These are phyloP conservation scores for Apotomis betuletana DNA, from an alignment of 2,888 invertebrate genomes.

Conservation along the genomic window DNA sequence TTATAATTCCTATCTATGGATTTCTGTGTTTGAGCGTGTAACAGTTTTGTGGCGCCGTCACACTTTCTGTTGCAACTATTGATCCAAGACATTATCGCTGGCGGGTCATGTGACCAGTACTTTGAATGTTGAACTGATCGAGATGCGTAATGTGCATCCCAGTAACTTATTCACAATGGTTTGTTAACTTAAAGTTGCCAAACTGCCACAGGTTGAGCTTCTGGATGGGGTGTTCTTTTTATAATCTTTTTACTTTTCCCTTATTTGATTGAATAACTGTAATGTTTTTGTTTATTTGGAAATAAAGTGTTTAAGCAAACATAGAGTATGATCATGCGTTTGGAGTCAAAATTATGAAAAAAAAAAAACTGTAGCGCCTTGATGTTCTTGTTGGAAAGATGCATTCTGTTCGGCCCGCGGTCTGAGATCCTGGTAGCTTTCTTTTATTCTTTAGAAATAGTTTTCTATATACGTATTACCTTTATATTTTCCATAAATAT, in stretches of 20 bases:
- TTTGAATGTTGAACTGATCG: background rate
- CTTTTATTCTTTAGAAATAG: too few relatives aligned
- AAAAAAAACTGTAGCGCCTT: too few relatives aligned
- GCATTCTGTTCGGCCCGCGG: too few relatives aligned
- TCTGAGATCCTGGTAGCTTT: too few relatives aligned
- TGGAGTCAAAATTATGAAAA: background rate
- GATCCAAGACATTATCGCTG: slow-evolving; percentile 24
- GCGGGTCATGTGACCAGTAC: slow-evolving; percentile 8
- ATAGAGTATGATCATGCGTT: background rate
- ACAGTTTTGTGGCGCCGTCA: slow-evolving; percentile 20
- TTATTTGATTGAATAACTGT: too few relatives aligned
- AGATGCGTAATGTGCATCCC: background rate
- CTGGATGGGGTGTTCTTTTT: too few relatives aligned
- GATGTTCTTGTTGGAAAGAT: too few relatives aligned
- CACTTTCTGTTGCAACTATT: slow-evolving; percentile 31
- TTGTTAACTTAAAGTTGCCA: background rate
- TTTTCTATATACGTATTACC: too few relatives aligned
- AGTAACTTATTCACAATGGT: background rate
- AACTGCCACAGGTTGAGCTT: too few relatives aligned
- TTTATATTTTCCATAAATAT: too few relatives aligned
- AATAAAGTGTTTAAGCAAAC: background rate
- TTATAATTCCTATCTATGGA: background rate
- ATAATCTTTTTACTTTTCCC: too few relatives aligned
- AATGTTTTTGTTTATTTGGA: too few relatives aligned
- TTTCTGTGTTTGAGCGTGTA: slow-evolving; percentile 2